Evolutionary conservation across 2,888 invertebrate genomes (phyloP).

Genomic region (Hirtodrosophila cameraria): DNA sequence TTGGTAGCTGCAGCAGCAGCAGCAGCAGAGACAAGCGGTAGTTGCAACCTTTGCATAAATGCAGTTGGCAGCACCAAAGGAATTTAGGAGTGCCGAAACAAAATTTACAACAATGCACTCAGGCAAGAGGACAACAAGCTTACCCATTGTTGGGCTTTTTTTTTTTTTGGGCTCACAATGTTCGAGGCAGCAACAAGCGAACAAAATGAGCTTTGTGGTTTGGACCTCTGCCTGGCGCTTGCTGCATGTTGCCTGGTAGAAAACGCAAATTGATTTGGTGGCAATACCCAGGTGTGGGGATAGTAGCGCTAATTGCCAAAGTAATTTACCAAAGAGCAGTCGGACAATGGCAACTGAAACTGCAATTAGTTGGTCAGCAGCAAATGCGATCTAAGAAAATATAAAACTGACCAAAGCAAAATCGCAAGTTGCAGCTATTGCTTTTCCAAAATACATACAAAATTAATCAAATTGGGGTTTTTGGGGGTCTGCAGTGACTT

Average conservation of each 20-base stretch:
- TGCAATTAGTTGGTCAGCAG: slow-evolving; percentile 55
- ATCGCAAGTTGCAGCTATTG: neutral
- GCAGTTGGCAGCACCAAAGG: slow-evolving; percentile 68
- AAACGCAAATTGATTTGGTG: slow-evolving; percentile 69
- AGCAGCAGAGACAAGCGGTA: slow-evolving; percentile 9
- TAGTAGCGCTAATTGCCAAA: slow-evolving; percentile 68
- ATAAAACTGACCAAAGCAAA: slow-evolving; percentile 18
- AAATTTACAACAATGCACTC: slow-evolving; percentile 71
- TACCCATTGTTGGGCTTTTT: slow-evolving; percentile 27
- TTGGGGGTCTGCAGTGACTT: neutral
- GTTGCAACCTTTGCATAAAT: slow-evolving; percentile 70
- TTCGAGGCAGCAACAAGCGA: slow-evolving; percentile 44
- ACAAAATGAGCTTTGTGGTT: slow-evolving; percentile 57
- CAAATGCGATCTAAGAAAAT: slow-evolving; percentile 3
- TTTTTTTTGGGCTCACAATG: slow-evolving; percentile 11
- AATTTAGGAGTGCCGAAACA: slow-evolving; percentile 71
- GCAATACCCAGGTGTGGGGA: slow-evolving; percentile 31
- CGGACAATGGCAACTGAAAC: slow-evolving; percentile 27
- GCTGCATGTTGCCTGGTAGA: neutral
- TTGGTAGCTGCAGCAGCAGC: slow-evolving; percentile 23
- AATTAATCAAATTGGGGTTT: slow-evolving; percentile 53
- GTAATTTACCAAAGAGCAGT: slow-evolving; percentile 62
- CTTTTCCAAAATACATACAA: slow-evolving; percentile 51
- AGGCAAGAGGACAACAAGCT: slow-evolving; percentile 24
- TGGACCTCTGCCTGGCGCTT: neutral